A percentile compares a stretch with the other conserved stretches of the same genome.
phyloP scores from a whole-genome alignment of 1,140 invertebrate species.

The Riptortus pedestris region DNA sequence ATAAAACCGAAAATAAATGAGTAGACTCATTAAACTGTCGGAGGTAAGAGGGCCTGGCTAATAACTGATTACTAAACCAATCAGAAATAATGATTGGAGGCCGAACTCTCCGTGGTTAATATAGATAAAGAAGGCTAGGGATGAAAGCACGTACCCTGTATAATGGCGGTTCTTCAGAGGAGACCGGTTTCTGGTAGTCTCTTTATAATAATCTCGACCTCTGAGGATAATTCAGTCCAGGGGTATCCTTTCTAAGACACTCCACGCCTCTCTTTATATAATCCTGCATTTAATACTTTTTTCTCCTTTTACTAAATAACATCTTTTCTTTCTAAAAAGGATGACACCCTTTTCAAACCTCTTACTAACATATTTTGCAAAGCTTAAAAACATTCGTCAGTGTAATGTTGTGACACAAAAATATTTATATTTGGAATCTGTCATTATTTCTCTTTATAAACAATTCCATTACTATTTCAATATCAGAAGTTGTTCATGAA shows the following conservation, averaged over 20 bases:
- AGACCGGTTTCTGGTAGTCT: background rate
- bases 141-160: background rate
- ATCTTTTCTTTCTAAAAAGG: no score
- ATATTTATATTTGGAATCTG: no score
- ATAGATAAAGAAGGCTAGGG: constrained; percentile 5
- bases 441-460: no score
- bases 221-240: background rate
- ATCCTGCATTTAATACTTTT: no score
- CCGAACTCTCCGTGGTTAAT: background rate
- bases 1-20: background rate
- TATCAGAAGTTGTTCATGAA: no score
- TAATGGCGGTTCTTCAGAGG: background rate
- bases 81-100: constrained; percentile 9
- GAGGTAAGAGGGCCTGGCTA: background rate
- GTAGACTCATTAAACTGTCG: background rate
- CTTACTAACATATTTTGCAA: no score
- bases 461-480: no score
- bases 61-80: background rate
- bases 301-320: no score
- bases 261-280: background rate
- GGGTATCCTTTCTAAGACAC: background rate
- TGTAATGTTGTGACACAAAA: no score
- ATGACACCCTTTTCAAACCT: no score
- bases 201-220: constrained; percentile 8
- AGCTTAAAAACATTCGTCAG: no score